Conservation (phyloP, 2,888 invertebrate genomes). For the Dasypolia templi region DNA sequence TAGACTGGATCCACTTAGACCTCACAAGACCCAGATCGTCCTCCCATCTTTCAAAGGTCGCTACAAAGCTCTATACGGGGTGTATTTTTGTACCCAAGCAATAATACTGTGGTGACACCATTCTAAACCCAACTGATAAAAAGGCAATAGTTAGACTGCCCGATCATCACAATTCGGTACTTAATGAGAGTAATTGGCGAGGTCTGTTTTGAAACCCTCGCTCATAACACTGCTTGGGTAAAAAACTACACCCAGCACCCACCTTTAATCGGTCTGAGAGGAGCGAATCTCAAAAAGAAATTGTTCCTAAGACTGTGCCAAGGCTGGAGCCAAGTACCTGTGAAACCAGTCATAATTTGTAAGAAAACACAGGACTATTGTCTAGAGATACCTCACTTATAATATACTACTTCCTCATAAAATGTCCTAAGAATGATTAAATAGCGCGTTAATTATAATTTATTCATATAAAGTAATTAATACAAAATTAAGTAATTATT, state of each 20-base stretch:
- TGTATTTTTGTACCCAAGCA: slow-evolving; percentile 50
- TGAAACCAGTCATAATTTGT: slow-evolving; percentile 45
- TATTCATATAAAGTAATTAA: slow-evolving; percentile 16
- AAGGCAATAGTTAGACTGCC: background rate
- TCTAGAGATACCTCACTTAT: background rate
- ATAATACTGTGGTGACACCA: background rate
- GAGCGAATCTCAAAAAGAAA: slow-evolving; percentile 29
- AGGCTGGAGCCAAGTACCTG: slow-evolving; percentile 54
- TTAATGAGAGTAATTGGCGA: background rate
- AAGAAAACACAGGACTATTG: background rate
- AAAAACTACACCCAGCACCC: slow-evolving; percentile 50
- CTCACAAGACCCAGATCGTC: background rate
- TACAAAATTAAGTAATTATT: slow-evolving; percentile 6
- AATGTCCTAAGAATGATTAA: slow-evolving; percentile 8
- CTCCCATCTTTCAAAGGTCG: background rate
- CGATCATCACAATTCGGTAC: background rate
- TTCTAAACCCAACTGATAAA: background rate
- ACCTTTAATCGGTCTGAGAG: slow-evolving; percentile 37
- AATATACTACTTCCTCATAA: slow-evolving; percentile 16
- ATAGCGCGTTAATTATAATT: slow-evolving; percentile 8
- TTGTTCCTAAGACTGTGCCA: slow-evolving; percentile 41
- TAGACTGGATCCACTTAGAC: background rate
- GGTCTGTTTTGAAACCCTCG: background rate
- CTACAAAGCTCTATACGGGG: slow-evolving; percentile 44
- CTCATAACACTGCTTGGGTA: slow-evolving; percentile 26